Conservation (phyloP, 1,140 invertebrate genomes). For the Sycobia sp. region DNA sequence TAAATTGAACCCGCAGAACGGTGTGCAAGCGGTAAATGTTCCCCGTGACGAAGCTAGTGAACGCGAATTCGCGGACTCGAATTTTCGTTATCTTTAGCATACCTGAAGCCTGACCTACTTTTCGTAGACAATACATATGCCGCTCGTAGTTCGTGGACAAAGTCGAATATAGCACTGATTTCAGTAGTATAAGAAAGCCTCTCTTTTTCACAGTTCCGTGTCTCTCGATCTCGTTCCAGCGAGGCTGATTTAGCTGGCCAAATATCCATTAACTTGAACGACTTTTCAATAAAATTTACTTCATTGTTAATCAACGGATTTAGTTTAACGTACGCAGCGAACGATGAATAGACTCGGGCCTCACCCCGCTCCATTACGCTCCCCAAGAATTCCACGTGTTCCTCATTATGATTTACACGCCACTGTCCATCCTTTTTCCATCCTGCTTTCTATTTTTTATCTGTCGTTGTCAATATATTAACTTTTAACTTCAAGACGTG, state of each 20-base stretch:
- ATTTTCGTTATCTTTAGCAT: conserved; percentile 34
- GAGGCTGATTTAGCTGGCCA: not conserved
- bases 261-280: conserved; percentile 30
- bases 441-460: too few relatives aligned
- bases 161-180: too few relatives aligned
- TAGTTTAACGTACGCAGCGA: too few relatives aligned
- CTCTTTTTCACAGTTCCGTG: not conserved
- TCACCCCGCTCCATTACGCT: not conserved
- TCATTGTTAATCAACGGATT: not conserved
- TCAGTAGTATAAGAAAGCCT: not conserved
- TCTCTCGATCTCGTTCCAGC: not conserved
- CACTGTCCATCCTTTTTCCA: not conserved
- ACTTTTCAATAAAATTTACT: conserved; percentile 26
- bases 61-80: conserved; percentile 13
- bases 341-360: too few relatives aligned
- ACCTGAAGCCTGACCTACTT: conserved; percentile 35
- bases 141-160: too few relatives aligned
- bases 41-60: not conserved
- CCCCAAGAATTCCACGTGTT: too few relatives aligned
- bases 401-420: too few relatives aligned
- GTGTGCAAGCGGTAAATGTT: conserved; percentile 26
- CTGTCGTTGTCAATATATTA: too few relatives aligned
- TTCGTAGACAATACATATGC: conserved; percentile 25
- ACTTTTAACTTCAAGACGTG: too few relatives aligned
- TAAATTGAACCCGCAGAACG: conserved; percentile 32